Evolutionary conservation across 1,140 invertebrate species (phyloP).

Genomic region (Carposina sasakii): DNA sequence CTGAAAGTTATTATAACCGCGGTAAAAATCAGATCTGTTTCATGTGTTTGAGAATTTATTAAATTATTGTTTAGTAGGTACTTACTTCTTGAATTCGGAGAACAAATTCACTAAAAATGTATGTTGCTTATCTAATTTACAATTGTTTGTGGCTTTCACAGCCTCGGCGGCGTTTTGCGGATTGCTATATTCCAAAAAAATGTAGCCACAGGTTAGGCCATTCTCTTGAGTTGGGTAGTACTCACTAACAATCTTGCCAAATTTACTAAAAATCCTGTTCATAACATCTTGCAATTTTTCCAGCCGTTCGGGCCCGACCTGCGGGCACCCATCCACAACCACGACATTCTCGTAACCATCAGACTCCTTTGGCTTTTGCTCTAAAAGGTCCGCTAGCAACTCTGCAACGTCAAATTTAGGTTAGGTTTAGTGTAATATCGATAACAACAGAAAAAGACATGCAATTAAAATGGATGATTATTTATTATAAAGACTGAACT

Average conservation of each 20-base stretch:
- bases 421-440: slow-evolving; percentile 41
- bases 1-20: too few relatives aligned
- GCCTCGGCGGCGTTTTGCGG: slow-evolving; percentile 88
- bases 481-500: too few relatives aligned
- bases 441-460: slow-evolving; percentile 12
- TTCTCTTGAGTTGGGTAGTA: slow-evolving; percentile 88
- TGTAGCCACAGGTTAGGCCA: slow-evolving; percentile 93
- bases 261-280: slow-evolving; percentile 93
- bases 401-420: slow-evolving; percentile 80
- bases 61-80: too few relatives aligned
- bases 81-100: slow-evolving; percentile 95
- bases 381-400: slow-evolving; percentile 88
- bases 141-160: slow-evolving; percentile 90
- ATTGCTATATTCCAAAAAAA: slow-evolving; percentile 94
- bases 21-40: too few relatives aligned
- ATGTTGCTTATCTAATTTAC: slow-evolving; percentile 97
- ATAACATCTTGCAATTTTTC: slow-evolving; percentile 96
- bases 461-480: too few relatives aligned
- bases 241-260: slow-evolving; percentile 92
- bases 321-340: slow-evolving; percentile 96
- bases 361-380: slow-evolving; percentile 91
- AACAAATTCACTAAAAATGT: slow-evolving; percentile 97
- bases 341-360: slow-evolving; percentile 97
- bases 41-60: too few relatives aligned
- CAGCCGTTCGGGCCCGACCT: slow-evolving; percentile 91